A percentile compares a stretch with the other conserved stretches of the same genome.
phyloP scores from a whole-genome alignment of 2,113 vertebrate species.

The Callorhinus ursinus region DNA sequence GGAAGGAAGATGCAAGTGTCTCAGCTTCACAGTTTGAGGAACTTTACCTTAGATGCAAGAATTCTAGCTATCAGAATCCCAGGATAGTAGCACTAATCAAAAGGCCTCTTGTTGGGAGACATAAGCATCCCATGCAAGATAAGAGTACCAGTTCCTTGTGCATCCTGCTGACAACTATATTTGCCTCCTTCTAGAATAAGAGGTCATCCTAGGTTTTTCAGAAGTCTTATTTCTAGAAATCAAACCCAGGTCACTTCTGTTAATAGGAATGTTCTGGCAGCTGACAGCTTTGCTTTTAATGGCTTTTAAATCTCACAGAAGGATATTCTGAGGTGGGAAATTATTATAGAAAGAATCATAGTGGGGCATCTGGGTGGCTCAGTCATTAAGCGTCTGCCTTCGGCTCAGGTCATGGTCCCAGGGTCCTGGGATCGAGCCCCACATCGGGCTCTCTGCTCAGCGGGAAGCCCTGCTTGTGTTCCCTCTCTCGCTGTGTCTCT shows the following conservation, averaged over 20 bases:
- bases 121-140: not conserved
- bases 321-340: not conserved
- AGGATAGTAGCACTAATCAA: not conserved
- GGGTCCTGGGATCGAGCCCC: too few relatives aligned
- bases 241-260: constrained; percentile 19
- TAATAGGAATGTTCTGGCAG: not conserved
- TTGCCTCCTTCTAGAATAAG: not conserved
- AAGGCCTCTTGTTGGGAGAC: not conserved
- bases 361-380: too few relatives aligned
- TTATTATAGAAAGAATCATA: not conserved
- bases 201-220: not conserved
- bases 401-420: too few relatives aligned
- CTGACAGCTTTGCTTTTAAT: not conserved
- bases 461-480: too few relatives aligned
- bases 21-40: not conserved
- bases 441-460: too few relatives aligned
- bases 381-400: too few relatives aligned
- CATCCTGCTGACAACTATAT: not conserved
- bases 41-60: constrained; percentile 7
- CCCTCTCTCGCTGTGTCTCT: too few relatives aligned
- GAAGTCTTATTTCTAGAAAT: not conserved
- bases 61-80: constrained; percentile 14
- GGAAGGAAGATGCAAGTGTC: not conserved
- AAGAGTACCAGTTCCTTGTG: not conserved
- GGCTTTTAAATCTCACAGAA: not conserved